Evolutionary conservation across 2,797 vertebrate species (phyloP).

Genomic region (Agapornis canus): DNA sequence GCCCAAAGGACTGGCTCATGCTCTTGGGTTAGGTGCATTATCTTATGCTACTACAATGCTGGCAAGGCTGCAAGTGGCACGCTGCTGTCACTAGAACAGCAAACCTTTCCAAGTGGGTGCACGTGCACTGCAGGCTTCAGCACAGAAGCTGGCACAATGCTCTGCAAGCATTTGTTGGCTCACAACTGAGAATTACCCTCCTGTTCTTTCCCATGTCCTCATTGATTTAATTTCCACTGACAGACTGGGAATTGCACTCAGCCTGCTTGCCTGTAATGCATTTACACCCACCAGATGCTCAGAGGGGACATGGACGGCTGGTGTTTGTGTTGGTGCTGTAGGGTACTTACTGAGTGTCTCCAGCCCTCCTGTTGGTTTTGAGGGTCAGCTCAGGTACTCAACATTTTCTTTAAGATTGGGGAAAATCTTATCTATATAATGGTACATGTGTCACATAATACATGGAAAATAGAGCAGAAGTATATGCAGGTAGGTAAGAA

Average conservation of each 20-base stretch:
- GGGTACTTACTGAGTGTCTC: not conserved
- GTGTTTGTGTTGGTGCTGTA: not conserved
- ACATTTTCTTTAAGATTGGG: not conserved
- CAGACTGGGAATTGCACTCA: conserved; percentile 2
- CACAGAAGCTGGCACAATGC: not conserved
- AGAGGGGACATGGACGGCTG: not conserved
- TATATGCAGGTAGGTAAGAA: not conserved
- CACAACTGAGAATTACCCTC: not conserved
- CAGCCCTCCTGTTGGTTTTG: not conserved
- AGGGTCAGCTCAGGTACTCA: not conserved
- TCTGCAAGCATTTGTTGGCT: not conserved
- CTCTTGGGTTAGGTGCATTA: not conserved
- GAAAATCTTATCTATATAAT: not conserved
- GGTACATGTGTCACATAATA: fast-evolving
- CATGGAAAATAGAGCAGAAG: not conserved
- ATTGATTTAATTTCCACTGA: conserved; percentile 7
- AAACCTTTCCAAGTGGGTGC: not conserved
- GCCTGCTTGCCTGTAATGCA: conserved; percentile 3
- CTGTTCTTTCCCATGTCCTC: conserved; percentile 9
- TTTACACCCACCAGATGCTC: conserved; percentile 7
- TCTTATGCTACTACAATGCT: not conserved
- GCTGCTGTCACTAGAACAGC: not conserved
- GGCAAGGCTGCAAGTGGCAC: not conserved
- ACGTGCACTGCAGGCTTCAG: not conserved
- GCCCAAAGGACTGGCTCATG: not conserved